phyloP scores from a whole-genome alignment of 2,797 vertebrate species.

The Xiphophorus birchmanni region DNA sequence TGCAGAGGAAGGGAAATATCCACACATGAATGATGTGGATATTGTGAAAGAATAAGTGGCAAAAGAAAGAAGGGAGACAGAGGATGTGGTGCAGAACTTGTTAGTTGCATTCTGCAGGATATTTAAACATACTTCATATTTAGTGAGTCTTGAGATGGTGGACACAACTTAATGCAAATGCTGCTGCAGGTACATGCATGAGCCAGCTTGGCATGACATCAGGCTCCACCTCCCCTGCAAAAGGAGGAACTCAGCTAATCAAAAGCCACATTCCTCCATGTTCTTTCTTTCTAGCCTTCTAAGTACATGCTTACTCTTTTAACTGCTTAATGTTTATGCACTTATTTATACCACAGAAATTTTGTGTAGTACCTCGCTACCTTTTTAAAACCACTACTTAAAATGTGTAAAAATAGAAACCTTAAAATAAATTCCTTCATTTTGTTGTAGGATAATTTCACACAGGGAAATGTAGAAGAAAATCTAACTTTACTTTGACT shows the following conservation, averaged over 20 bases:
- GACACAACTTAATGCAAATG: slow-evolving; percentile 26
- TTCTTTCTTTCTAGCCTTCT: background rate
- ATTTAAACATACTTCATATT: slow-evolving; percentile 54
- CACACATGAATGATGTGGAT: slow-evolving; percentile 19
- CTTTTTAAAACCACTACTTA: background rate
- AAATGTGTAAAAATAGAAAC: background rate
- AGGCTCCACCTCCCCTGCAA: background rate
- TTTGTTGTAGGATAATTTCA: background rate
- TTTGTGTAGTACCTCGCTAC: background rate
- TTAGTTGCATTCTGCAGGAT: slow-evolving; percentile 67
- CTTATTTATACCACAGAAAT: too few relatives aligned
- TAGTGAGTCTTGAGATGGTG: slow-evolving; percentile 28
- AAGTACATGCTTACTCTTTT: background rate
- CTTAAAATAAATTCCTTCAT: background rate
- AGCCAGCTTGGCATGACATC: slow-evolving; percentile 33
- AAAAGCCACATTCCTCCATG: background rate
- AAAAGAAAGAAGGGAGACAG: slow-evolving; percentile 27
- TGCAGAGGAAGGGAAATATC: slow-evolving; percentile 23
- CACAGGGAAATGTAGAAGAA: background rate
- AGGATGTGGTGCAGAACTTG: slow-evolving; percentile 67
- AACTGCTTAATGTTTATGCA: background rate
- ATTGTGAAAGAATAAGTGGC: slow-evolving; percentile 21
- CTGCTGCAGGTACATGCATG: slow-evolving; percentile 58
- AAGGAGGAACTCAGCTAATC: slow-evolving; percentile 1
- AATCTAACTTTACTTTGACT: background rate